Evolutionary conservation across 2,797 vertebrate genomes (phyloP).

Genomic region (Bradypus variegatus): DNA sequence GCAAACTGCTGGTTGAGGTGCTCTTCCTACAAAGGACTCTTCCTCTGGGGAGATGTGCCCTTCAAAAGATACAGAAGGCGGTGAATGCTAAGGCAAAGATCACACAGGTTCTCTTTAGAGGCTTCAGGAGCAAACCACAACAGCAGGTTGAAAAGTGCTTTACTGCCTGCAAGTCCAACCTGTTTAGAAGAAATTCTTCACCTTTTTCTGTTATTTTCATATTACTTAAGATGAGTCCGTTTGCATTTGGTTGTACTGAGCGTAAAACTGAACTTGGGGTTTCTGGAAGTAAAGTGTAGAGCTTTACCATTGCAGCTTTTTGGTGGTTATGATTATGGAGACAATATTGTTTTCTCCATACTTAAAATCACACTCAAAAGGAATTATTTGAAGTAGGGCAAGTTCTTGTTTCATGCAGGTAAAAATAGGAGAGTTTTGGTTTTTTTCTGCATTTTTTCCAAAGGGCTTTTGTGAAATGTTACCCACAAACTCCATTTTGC

Average conservation of each 20-base stretch:
- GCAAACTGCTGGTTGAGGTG: not conserved
- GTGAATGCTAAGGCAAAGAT: not conserved
- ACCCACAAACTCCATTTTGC: slow-evolving; percentile 11
- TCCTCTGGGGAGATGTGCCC: not conserved
- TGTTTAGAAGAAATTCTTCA: not conserved
- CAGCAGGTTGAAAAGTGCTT: not conserved
- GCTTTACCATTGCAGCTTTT: not conserved
- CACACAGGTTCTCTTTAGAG: not conserved
- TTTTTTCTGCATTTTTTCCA: not conserved
- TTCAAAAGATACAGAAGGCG: not conserved
- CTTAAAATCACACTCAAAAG: not conserved
- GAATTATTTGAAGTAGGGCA: not conserved
- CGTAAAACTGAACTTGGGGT: not conserved
- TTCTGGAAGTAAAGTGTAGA: slow-evolving; percentile 18
- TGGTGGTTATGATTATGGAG: not conserved
- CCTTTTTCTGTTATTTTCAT: not conserved
- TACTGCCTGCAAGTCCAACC: not conserved
- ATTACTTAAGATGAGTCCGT: not conserved
- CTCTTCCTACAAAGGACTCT: not conserved
- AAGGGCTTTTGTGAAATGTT: slow-evolving; percentile 9
- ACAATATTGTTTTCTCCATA: not conserved
- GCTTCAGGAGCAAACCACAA: not conserved
- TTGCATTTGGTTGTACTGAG: slow-evolving; percentile 5
- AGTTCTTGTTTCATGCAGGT: not conserved
- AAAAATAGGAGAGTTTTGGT: not conserved